Evolutionary conservation across 2,888 invertebrate genomes (phyloP), one percentile per base, ranked within the genome.

Genomic region (Monoplex corrugatus): DNA sequence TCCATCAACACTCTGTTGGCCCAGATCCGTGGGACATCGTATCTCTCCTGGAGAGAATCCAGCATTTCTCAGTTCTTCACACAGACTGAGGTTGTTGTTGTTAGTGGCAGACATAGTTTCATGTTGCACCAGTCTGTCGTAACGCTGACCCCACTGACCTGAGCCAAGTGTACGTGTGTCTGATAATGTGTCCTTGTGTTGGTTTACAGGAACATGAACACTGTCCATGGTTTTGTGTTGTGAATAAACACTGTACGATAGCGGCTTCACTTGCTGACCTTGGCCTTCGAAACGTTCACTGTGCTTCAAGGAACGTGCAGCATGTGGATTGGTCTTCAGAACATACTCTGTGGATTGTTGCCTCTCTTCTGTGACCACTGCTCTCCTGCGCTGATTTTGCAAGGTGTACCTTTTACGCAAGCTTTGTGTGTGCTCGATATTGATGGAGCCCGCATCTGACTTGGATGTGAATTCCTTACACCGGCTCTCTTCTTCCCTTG

Each of bases 21-120:
- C 10, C 44, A 86, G 32, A 10, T 28, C 75, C 1, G 0, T 23
- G 32, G 78, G 28, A 3, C 38, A 0, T 87, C 32, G n/a, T 10
- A 38, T 57, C 13, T 63, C 78, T 10, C 75, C 44, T 6, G 50
- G 57, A 5, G 63, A 87, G 38, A 78, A 80, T 23, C 88, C 83
- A 43, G 83, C 88, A 83, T 83, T 88, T 40, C 68, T 43, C n/a
- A 87, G 87, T 57, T 72, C 88, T 43, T 88, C 83, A 40, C 82
- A 63, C 13, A 88, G 83, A 57, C 83, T 88, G 35, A 88, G 44
- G 8, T 38, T 80, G 43, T 87, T 75, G 44, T 80, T 80, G 40
- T 40, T 80, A 28, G 78, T 40, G 40, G 43, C 35, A 32, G 35
- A 32, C 13, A 38, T 32, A 72, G 35, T 13, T 6, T 23, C 23